Percentiles rank a stretch among this genome's conserved stretches.
These are phyloP conservation scores for Urechis unicinctus DNA, from an alignment of 2,888 invertebrate genomes.

Conservation along the genomic window DNA sequence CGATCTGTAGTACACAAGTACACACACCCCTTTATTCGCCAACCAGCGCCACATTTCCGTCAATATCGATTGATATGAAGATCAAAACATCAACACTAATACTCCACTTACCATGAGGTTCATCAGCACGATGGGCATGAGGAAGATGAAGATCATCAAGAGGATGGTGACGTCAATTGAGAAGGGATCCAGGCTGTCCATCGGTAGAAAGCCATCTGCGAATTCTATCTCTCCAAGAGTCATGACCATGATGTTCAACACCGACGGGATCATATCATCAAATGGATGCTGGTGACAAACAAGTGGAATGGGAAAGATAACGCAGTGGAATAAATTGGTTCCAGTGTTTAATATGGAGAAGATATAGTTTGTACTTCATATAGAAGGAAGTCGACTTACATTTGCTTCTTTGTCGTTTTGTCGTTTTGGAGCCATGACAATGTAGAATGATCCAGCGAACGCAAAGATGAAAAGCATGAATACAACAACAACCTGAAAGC, in stretches of 20 bases:
- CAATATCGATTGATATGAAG: background rate
- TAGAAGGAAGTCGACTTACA: too few relatives aligned
- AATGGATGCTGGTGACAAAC: too few relatives aligned
- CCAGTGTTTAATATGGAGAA: too few relatives aligned
- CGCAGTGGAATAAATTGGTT: too few relatives aligned
- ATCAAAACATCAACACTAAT: background rate
- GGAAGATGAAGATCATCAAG: conserved; percentile 30
- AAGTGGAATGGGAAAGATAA: too few relatives aligned
- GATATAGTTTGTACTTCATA: too few relatives aligned
- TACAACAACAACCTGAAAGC: conserved; percentile 29
- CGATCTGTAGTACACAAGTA: conserved; percentile 26
- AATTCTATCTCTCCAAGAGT: conserved; percentile 39
- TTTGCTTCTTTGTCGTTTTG: background rate
- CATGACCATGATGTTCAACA: conserved; percentile 35
- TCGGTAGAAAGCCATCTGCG: conserved; percentile 25
- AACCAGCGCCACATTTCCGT: too few relatives aligned
- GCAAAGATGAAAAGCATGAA: conserved; percentile 31
- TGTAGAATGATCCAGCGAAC: conserved; percentile 31
- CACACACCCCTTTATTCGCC: too few relatives aligned
- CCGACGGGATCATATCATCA: conserved; percentile 14
- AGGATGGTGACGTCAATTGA: conserved; percentile 28
- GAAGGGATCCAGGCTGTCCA: conserved; percentile 24
- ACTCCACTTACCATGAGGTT: conserved; percentile 34
- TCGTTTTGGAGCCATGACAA: conserved; percentile 11
- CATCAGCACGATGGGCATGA: conserved; percentile 40